A percentile compares a stretch with the other conserved stretches of the same genome.
Evolutionary conservation across 1,140 invertebrate species (phyloP).

Genomic region (roundworm (Caenorhabditis elegans)): WBcel235 BX284605.5:14857501-14858000

Average conservation of each 20-base stretch:
- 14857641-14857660: constrained; percentile 62
- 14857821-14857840: constrained; percentile 62
- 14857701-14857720: constrained; percentile 27
- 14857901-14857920: constrained; percentile 63
- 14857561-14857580: background rate
- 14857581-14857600: constrained; percentile 59
- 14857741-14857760: no score
- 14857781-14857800: background rate
- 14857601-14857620: constrained; percentile 63
- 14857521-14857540: background rate
- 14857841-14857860: constrained; percentile 61
- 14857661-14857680: constrained; percentile 64
- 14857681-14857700: constrained; percentile 66
- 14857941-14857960: constrained; percentile 56
- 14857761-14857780: no score
- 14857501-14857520: background rate
- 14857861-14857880: constrained; percentile 55
- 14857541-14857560: background rate
- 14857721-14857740: no score
- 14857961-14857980: no score
- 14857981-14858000: no score
- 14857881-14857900: constrained; percentile 64
- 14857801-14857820: constrained; percentile 62
- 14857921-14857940: constrained; percentile 59
- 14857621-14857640: constrained; percentile 51